Conservation (phyloP, 92 coral and sea anemone species). For the Parazoanthus atlanticus region DNA sequence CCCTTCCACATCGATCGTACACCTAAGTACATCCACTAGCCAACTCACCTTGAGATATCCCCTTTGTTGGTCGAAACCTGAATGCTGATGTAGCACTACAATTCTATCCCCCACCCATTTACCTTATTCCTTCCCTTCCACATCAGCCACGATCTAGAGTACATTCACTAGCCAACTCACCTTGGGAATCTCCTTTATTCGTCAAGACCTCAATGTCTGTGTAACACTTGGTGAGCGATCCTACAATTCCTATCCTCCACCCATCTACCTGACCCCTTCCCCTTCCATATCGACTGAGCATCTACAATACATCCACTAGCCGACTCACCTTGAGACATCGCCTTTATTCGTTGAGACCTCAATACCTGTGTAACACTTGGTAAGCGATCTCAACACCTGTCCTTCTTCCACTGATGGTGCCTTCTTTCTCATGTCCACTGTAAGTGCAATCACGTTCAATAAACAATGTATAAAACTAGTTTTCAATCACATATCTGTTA, state of each 20-base stretch:
- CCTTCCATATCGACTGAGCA: slow-evolving; percentile 69
- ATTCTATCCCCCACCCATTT: not conserved
- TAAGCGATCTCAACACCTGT: slow-evolving; percentile 85
- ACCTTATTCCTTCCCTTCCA: too few relatives aligned
- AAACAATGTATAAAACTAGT: not conserved
- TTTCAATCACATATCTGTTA: not conserved
- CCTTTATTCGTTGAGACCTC: slow-evolving; percentile 96
- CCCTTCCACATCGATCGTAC: too few relatives aligned
- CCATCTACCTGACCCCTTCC: slow-evolving; percentile 52
- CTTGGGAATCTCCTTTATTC: too few relatives aligned
- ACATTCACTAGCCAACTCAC: slow-evolving; percentile 28
- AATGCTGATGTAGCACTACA: too few relatives aligned
- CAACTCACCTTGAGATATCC: slow-evolving; percentile 30
- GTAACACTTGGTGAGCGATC: slow-evolving; percentile 65
- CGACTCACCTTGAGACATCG: slow-evolving; percentile 46
- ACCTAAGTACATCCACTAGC: not conserved
- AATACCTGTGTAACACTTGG: slow-evolving; percentile 87
- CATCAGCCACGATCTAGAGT: too few relatives aligned
- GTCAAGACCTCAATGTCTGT: not conserved
- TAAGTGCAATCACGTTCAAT: not conserved
- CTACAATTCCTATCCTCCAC: slow-evolving; percentile 35
- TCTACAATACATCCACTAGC: not conserved
- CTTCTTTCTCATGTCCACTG: slow-evolving; percentile 82
- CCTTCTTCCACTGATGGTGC: slow-evolving; percentile 96
- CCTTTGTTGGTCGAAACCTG: not conserved